phyloP scores from a whole-genome alignment of 2,113 vertebrate species.

The Chaetops frenatus region DNA sequence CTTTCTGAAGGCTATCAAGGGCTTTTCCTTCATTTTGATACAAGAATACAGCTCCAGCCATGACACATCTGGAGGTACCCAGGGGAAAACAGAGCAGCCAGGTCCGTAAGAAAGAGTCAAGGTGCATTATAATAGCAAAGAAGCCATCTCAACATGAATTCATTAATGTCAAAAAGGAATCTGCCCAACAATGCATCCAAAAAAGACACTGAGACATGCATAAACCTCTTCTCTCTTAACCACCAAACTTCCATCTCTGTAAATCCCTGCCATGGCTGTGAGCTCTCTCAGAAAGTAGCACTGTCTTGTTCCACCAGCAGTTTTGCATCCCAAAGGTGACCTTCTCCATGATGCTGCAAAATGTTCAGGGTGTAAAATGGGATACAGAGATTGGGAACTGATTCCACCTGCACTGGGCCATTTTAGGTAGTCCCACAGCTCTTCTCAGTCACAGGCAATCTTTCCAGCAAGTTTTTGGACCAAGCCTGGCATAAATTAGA shows the following conservation, averaged over 20 bases:
- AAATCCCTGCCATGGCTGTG: background rate
- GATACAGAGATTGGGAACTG: background rate
- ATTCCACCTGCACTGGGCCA: background rate
- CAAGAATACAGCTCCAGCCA: background rate
- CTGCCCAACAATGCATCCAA: background rate
- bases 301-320: background rate
- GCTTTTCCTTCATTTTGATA: background rate
- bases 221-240: fast-evolving
- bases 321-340: background rate
- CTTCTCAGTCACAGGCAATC: background rate
- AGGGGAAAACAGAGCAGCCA: background rate
- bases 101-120: fast-evolving
- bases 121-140: background rate
- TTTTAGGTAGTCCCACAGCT: background rate
- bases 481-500: background rate
- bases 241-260: background rate
- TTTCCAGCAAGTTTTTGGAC: background rate
- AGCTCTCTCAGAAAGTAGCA: background rate
- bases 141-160: background rate
- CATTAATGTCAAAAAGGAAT: background rate
- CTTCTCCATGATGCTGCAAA: background rate
- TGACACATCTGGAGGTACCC: fast-evolving
- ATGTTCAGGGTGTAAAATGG: background rate
- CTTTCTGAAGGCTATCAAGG: background rate
- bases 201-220: background rate